Conservation (phyloP, 2,113 vertebrate genomes). For the Apodemus sylvaticus region DNA sequence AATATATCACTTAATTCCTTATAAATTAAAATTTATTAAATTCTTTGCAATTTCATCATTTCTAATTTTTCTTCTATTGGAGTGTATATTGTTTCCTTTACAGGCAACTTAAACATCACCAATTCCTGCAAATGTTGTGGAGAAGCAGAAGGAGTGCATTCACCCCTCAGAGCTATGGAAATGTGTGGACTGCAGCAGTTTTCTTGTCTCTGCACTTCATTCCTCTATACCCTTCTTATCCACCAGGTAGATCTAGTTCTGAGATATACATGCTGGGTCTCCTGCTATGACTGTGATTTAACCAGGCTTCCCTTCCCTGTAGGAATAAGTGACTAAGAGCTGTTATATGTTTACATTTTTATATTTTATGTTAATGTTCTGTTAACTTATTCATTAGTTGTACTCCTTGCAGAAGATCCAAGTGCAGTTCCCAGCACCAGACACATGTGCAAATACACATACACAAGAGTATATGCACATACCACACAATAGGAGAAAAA, state of each 20-base stretch:
- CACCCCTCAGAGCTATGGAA: not conserved
- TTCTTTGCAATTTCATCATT: not conserved
- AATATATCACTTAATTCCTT: not conserved
- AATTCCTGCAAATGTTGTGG: not conserved
- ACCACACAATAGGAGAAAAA: not conserved
- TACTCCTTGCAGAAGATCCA: not conserved
- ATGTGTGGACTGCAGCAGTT: not conserved
- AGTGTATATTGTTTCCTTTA: not conserved
- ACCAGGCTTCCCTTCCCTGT: not conserved
- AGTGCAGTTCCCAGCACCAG: not conserved
- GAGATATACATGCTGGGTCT: not conserved
- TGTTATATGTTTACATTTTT: not conserved
- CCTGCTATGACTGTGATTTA: not conserved
- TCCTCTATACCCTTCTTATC: not conserved
- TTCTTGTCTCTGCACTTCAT: not conserved
- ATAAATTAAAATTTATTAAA: not conserved
- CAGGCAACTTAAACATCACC: not conserved
- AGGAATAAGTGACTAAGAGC: not conserved
- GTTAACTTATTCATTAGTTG: not conserved
- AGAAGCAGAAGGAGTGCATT: not conserved
- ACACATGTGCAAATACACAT: not conserved
- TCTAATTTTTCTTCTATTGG: not conserved
- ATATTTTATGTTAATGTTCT: not conserved
- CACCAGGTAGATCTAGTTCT: not conserved
- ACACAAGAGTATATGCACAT: not conserved